A percentile compares a stretch with the other conserved stretches of the same genome.
These are phyloP conservation scores for Eumeta japonica DNA, from an alignment of 1,140 invertebrate genomes.

Conservation along the genomic window DNA sequence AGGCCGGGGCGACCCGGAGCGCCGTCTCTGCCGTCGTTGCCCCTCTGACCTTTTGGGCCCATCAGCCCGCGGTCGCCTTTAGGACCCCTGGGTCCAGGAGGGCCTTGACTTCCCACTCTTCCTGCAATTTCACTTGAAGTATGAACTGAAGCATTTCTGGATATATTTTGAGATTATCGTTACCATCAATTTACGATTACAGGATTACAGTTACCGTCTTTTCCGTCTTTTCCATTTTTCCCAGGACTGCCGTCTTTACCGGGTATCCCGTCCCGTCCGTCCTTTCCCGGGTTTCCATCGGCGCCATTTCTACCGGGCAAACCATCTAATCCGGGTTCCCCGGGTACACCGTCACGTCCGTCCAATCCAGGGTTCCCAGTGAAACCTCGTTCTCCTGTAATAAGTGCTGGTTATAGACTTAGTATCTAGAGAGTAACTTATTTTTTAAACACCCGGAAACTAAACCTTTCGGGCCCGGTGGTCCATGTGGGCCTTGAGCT, in stretches of 20 bases:
- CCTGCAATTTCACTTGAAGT: constrained; percentile 18
- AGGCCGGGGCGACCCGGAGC: constrained; percentile 71
- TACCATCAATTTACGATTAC: neutral
- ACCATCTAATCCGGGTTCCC: constrained; percentile 83
- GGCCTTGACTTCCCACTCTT: constrained; percentile 56
- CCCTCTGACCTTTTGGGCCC: constrained; percentile 69
- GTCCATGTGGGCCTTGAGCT: constrained; percentile 57
- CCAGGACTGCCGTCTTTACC: constrained; percentile 68
- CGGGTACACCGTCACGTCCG: constrained; percentile 81
- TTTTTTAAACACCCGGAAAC: neutral
- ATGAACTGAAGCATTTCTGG: neutral
- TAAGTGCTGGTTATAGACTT: neutral
- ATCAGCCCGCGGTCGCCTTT: constrained; percentile 63
- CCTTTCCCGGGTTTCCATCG: constrained; percentile 69
- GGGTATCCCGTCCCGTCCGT: constrained; percentile 70
- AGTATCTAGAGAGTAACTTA: neutral
- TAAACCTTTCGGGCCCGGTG: constrained; percentile 63
- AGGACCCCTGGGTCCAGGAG: constrained; percentile 61
- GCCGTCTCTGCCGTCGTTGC: constrained; percentile 68
- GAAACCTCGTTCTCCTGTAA: constrained; percentile 60
- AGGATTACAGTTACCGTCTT: constrained; percentile 63
- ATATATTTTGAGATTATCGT: neutral
- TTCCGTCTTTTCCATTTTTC: constrained; percentile 48
- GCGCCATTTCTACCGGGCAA: constrained; percentile 76
- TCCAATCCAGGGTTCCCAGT: constrained; percentile 74